A percentile compares a stretch with the other conserved stretches of the same genome.
phyloP scores from a whole-genome alignment of 1,140 invertebrate genomes.

The Drosophila dunni region DNA sequence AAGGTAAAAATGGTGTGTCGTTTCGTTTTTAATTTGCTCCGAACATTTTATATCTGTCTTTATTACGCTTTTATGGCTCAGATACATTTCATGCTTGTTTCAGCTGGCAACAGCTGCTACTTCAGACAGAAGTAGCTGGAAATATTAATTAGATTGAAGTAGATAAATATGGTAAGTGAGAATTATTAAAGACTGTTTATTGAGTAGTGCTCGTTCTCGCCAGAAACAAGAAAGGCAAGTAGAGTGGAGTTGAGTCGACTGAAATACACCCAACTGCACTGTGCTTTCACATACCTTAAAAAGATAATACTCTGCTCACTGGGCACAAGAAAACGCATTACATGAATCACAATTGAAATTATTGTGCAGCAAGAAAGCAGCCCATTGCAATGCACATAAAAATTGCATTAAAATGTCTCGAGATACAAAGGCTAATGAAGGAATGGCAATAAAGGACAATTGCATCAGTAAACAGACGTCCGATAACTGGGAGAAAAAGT shows the following conservation, averaged over 20 bases:
- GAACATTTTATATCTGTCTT: slow-evolving; percentile 47
- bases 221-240: too few relatives aligned
- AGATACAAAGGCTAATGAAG: slow-evolving; percentile 57
- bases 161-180: background rate
- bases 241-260: too few relatives aligned
- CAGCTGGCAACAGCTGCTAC: slow-evolving; percentile 40
- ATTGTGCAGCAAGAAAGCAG: slow-evolving; percentile 30
- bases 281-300: too few relatives aligned
- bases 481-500: slow-evolving; percentile 35
- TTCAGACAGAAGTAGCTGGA: background rate
- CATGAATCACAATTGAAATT: slow-evolving; percentile 78
- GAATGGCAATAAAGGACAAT: slow-evolving; percentile 75
- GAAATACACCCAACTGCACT: too few relatives aligned
- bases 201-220: background rate
- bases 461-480: slow-evolving; percentile 31
- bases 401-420: slow-evolving; percentile 73
- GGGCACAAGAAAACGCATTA: slow-evolving; percentile 48
- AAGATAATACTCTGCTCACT: slow-evolving; percentile 11
- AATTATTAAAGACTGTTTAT: background rate
- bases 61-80: slow-evolving; percentile 46
- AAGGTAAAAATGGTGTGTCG: slow-evolving; percentile 16
- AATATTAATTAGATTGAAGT: background rate
- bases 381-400: slow-evolving; percentile 65
- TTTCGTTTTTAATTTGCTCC: slow-evolving; percentile 24
- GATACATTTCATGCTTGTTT: slow-evolving; percentile 33